phyloP scores from a whole-genome alignment of 2,113 vertebrate genomes.

The Varanus komodoensis region DNA sequence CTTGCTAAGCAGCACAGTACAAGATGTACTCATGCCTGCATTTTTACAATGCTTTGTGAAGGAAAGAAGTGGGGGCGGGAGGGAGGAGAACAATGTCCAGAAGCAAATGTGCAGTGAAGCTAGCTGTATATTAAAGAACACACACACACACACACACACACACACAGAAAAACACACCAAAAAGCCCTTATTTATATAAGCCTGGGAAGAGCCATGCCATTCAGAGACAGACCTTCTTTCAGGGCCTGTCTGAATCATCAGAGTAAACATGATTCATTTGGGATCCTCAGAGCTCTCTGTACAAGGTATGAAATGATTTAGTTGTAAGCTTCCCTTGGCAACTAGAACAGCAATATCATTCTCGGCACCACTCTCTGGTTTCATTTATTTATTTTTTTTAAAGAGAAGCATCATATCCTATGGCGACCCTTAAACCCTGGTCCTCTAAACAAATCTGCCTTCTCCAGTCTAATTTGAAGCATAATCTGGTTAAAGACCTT shows the following conservation, averaged over 20 bases:
- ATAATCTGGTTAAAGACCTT: slow-evolving; percentile 58
- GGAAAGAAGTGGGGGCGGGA: slow-evolving; percentile 27
- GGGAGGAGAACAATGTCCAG: background rate
- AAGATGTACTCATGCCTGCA: slow-evolving; percentile 56
- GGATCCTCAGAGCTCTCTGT: slow-evolving; percentile 44
- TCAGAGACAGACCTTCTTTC: slow-evolving; percentile 64
- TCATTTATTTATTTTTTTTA: slow-evolving; percentile 31
- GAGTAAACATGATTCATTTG: slow-evolving; percentile 65
- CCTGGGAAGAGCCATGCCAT: slow-evolving; percentile 42
- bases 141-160: background rate
- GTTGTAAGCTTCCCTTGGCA: slow-evolving; percentile 59
- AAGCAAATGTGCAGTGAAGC: slow-evolving; percentile 18
- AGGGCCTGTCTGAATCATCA: slow-evolving; percentile 65
- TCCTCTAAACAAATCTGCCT: slow-evolving; percentile 31
- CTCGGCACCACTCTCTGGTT: slow-evolving; percentile 50
- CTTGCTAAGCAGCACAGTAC: slow-evolving; percentile 23
- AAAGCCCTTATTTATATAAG: slow-evolving; percentile 54
- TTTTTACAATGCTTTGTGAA: slow-evolving; percentile 13
- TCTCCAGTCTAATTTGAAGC: slow-evolving; percentile 55
- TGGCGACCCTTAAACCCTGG: slow-evolving; percentile 42
- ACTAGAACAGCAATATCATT: slow-evolving; percentile 48
- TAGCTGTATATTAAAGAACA: slow-evolving; percentile 51
- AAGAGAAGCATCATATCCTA: slow-evolving; percentile 39
- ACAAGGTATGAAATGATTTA: slow-evolving; percentile 57
- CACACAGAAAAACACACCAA: no score